Evolutionary conservation across 2,113 vertebrate genomes (phyloP).

Genomic region (Heterotilapia buettikoferi): DNA sequence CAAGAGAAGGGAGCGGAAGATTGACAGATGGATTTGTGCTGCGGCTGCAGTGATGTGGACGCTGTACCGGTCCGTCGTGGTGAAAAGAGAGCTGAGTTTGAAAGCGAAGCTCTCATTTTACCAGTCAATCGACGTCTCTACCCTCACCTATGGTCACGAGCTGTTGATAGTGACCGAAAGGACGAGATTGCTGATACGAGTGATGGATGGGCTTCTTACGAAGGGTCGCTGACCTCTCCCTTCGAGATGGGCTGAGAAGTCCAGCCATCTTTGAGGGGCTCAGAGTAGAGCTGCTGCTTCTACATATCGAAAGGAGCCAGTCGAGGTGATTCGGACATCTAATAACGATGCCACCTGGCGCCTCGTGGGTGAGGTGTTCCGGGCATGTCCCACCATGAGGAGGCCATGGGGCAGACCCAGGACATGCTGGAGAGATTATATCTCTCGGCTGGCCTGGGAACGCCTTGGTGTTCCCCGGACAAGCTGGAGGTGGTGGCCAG

Average conservation of each 20-base stretch:
- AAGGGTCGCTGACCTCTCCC: not conserved
- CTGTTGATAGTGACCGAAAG: not conserved
- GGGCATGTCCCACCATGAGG: too few species aligned
- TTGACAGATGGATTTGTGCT: not conserved
- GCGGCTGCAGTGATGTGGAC: not conserved
- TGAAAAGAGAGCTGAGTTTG: not conserved
- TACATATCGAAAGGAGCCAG: not conserved
- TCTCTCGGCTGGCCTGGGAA: not conserved
- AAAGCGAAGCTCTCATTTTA: not conserved
- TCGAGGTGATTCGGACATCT: rapidly evolving
- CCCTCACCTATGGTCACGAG: not conserved
- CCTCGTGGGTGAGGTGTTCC: not conserved
- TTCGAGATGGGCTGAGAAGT: not conserved
- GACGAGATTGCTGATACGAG: not conserved
- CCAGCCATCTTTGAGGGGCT: rapidly evolving
- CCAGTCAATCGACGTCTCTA: rapidly evolving
- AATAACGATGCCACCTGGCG: not conserved
- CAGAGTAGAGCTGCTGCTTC: not conserved
- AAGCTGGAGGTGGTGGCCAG: not conserved
- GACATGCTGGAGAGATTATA: not conserved
- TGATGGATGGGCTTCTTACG: not conserved
- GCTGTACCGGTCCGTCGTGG: rapidly evolving
- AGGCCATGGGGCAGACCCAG: too few species aligned
- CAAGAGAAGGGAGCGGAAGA: not conserved
- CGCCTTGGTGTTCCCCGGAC: not conserved